Conservation (phyloP, 2,797 vertebrate genomes). For the Coregonus suidteri region DNA sequence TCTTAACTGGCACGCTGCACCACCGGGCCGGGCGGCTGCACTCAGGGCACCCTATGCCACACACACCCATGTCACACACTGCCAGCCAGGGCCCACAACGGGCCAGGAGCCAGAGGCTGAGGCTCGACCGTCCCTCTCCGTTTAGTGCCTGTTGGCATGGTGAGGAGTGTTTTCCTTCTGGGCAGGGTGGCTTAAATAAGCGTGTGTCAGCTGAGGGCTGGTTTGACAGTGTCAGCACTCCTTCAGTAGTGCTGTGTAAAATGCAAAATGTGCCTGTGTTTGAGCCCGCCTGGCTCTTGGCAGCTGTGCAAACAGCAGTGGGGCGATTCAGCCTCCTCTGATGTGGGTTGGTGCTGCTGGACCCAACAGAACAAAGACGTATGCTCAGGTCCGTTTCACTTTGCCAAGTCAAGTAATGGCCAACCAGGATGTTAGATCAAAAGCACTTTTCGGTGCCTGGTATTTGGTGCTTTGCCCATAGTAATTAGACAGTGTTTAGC, state of each 20-base stretch:
- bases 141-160: conserved; percentile 31
- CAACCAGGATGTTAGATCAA: conserved; percentile 38
- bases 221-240: conserved; percentile 65
- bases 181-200: conserved; percentile 59
- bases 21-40: conserved; percentile 9
- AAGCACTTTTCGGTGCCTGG: conserved; percentile 31
- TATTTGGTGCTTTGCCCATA: conserved; percentile 31
- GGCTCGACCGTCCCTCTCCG: conserved; percentile 29
- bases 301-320: conserved; percentile 81
- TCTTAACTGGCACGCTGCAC: conserved; percentile 48
- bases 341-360: conserved; percentile 68
- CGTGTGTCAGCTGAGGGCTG: conserved; percentile 40
- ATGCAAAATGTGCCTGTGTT: conserved; percentile 65
- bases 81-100: conserved; percentile 19
- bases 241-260: conserved; percentile 60
- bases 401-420: conserved; percentile 37
- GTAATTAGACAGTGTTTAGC: conserved; percentile 33
- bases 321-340: conserved; percentile 65
- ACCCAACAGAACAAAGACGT: conserved; percentile 56
- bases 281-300: conserved; percentile 63
- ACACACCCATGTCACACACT: conserved; percentile 11
- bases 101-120: conserved; percentile 12
- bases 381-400: conserved; percentile 42
- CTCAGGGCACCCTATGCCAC: conserved; percentile 11
- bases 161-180: conserved; percentile 38